Conservation (phyloP, 64 coral and sea anemone genomes). For the Stylophora pistillata region DNA sequence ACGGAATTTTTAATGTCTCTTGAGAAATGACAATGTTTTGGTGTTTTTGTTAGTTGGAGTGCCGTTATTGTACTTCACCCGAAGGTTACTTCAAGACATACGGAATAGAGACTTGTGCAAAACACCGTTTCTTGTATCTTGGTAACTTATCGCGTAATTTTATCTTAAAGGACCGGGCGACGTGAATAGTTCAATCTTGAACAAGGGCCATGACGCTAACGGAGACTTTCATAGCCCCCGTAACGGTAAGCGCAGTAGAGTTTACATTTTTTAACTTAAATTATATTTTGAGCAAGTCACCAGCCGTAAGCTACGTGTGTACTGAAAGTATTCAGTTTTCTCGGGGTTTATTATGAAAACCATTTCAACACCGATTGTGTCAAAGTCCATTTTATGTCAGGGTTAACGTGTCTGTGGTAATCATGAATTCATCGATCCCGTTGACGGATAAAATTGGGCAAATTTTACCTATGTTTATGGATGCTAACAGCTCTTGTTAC, state of each 20-base stretch:
- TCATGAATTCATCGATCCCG: neutral
- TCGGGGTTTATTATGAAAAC: neutral
- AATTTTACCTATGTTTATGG: neutral
- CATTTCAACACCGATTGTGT: neutral
- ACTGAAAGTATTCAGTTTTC: neutral
- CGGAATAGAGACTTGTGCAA: neutral
- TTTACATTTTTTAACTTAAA: neutral
- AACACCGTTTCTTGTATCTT: neutral
- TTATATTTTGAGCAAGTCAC: neutral
- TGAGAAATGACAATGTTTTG: neutral
- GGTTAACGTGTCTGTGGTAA: neutral
- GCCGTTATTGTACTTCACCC: neutral
- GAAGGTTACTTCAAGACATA: neutral
- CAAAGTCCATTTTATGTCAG: constrained; percentile 17
- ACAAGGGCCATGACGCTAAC: neutral
- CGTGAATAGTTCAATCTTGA: constrained; percentile 1
- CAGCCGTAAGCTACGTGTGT: neutral
- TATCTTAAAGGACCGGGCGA: constrained; percentile 27
- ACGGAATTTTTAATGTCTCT: neutral
- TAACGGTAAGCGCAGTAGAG: neutral
- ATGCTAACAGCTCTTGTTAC: neutral
- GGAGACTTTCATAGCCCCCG: neutral
- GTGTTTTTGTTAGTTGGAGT: neutral
- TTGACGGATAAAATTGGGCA: neutral
- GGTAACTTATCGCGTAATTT: neutral